Evolutionary conservation across 2,888 invertebrate species (phyloP).

Genomic region (Anarsia innoxiella): DNA sequence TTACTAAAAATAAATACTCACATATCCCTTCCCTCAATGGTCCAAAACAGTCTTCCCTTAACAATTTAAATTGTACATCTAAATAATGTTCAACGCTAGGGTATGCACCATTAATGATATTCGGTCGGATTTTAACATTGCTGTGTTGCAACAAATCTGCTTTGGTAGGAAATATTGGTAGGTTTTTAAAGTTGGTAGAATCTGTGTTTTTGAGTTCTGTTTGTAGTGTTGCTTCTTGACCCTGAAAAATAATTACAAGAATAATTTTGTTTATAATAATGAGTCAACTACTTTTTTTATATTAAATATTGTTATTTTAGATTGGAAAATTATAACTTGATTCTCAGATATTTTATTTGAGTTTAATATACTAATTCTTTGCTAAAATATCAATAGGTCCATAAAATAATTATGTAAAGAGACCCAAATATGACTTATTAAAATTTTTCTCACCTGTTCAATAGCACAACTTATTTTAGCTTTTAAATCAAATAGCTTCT

Average conservation of each 20-base stretch:
- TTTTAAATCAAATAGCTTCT: slow-evolving; percentile 34
- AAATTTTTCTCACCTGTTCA: too few relatives aligned
- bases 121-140: slow-evolving; percentile 58
- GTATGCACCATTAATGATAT: slow-evolving; percentile 78
- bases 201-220: slow-evolving; percentile 13
- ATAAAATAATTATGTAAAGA: too few relatives aligned
- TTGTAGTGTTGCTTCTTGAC: not conserved
- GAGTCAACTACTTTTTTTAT: too few relatives aligned
- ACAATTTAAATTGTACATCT: slow-evolving; percentile 84
- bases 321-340: too few relatives aligned
- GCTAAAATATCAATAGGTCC: too few relatives aligned
- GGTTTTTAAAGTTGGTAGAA: slow-evolving; percentile 38
- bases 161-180: slow-evolving; percentile 60
- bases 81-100: slow-evolving; percentile 81
- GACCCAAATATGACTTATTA: too few relatives aligned
- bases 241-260: too few relatives aligned
- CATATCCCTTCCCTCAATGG: slow-evolving; percentile 82
- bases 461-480: slow-evolving; percentile 26
- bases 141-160: slow-evolving; percentile 68
- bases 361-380: too few relatives aligned
- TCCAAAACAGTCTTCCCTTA: slow-evolving; percentile 86
- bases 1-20: slow-evolving; percentile 36
- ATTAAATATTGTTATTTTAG: too few relatives aligned
- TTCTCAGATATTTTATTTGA: too few relatives aligned
- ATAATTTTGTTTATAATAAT: too few relatives aligned